phyloP scores from a whole-genome alignment of 2,113 vertebrate species.

The Plecotus auritus region DNA sequence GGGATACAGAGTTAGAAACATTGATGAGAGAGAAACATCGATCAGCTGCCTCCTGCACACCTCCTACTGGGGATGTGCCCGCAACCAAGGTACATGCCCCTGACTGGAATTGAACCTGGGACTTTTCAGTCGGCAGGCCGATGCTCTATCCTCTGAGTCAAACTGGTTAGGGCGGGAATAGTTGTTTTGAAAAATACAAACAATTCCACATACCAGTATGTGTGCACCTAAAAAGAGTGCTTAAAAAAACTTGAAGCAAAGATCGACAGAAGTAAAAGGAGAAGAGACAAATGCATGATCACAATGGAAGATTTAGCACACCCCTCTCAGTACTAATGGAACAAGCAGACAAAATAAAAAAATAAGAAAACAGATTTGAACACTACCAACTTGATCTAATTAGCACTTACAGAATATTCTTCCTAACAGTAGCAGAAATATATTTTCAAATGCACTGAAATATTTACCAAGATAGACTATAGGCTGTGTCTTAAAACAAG shows the following conservation, averaged over 20 bases:
- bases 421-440: background rate
- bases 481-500: background rate
- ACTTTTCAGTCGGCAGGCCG: too few relatives aligned
- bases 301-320: background rate
- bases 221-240: background rate
- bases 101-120: too few relatives aligned
- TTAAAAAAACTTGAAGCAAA: background rate
- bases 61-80: too few relatives aligned
- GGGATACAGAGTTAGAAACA: too few relatives aligned
- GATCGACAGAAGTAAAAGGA: background rate
- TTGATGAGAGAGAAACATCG: too few relatives aligned
- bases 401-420: background rate
- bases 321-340: background rate
- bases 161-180: background rate
- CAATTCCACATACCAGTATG: background rate
- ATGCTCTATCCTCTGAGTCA: too few relatives aligned
- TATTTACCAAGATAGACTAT: background rate
- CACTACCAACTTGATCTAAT: background rate
- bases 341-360: background rate
- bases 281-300: background rate
- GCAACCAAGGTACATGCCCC: too few relatives aligned
- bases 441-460: background rate
- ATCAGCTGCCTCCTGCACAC: too few relatives aligned
- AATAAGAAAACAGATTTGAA: background rate
- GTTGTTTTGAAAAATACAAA: background rate